Evolutionary conservation across 2,113 vertebrate genomes (phyloP).

Genomic region (Serinus canaria): DNA sequence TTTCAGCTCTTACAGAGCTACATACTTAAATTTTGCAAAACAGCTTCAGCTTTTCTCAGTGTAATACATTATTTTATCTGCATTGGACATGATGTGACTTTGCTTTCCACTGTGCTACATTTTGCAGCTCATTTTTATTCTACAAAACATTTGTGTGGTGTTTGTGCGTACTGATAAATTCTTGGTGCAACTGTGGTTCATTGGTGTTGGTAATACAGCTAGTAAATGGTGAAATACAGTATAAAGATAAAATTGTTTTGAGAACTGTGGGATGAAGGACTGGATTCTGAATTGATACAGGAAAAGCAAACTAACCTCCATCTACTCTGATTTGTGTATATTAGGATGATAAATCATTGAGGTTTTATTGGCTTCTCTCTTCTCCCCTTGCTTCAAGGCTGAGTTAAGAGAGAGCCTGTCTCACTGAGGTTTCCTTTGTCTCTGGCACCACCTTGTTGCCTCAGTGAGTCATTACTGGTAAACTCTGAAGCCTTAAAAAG

Average conservation of each 20-base stretch:
- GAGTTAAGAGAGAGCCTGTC: background rate
- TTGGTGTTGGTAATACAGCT: background rate
- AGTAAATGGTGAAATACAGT: background rate
- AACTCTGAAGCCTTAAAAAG: background rate
- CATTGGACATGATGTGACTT: slow-evolving; percentile 54
- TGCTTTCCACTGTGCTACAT: slow-evolving; percentile 35
- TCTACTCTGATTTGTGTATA: background rate
- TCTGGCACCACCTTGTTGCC: slow-evolving; percentile 61
- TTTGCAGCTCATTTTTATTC: slow-evolving; percentile 6
- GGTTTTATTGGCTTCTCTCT: background rate
- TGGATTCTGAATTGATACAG: background rate
- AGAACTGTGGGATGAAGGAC: background rate
- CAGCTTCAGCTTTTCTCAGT: slow-evolving; percentile 36
- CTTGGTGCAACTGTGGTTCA: background rate
- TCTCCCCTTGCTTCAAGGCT: background rate
- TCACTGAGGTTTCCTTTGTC: background rate
- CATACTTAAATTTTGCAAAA: slow-evolving; percentile 67
- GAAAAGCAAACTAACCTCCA: background rate
- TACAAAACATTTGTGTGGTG: background rate
- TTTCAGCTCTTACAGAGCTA: background rate
- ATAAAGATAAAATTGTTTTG: background rate
- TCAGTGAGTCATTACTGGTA: background rate
- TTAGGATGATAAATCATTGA: background rate
- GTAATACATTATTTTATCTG: slow-evolving; percentile 57
- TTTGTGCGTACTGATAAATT: background rate